phyloP scores from a whole-genome alignment of 2,888 invertebrate species.

The Mythimna pallens region DNA sequence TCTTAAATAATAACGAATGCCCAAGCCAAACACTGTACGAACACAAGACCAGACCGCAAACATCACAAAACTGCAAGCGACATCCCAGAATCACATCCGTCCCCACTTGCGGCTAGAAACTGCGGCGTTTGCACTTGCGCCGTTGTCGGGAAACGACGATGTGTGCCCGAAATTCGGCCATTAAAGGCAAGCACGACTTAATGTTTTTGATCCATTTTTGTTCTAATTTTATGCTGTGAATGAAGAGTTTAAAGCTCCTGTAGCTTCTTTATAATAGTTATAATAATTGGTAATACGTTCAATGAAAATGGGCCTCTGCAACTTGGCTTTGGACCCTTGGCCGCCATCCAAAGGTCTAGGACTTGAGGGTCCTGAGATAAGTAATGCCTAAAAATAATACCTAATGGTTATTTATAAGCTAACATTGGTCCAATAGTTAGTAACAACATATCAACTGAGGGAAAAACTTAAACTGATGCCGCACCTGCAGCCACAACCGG shows the following conservation, averaged over 20 bases:
- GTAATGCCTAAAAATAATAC: no score
- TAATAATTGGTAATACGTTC: no score
- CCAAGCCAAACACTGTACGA: slow-evolving; percentile 12
- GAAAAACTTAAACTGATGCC: no score
- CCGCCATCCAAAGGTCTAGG: no score
- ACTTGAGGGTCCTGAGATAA: no score
- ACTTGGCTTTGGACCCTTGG: no score
- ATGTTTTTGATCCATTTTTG: slow-evolving; percentile 24
- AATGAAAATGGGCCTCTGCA: no score
- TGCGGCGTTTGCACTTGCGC: slow-evolving; percentile 44
- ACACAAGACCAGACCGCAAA: slow-evolving; percentile 1
- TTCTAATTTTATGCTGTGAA: slow-evolving; percentile 4
- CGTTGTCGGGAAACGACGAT: slow-evolving; percentile 11
- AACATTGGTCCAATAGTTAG: no score
- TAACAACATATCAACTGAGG: no score
- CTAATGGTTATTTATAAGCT: no score
- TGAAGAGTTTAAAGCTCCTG: slow-evolving; percentile 2
- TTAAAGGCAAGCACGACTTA: slow-evolving; percentile 12
- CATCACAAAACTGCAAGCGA: slow-evolving; percentile 36
- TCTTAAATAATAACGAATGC: neutral
- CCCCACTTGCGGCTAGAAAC: slow-evolving; percentile 44
- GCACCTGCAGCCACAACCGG: no score
- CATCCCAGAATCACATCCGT: slow-evolving; percentile 47
- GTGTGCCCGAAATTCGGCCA: slow-evolving; percentile 12
- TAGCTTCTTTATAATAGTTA: neutral